Base-by-base conservation (phyloP, 2,888 invertebrate species). In the Steinernema carpocapsae region DNA sequence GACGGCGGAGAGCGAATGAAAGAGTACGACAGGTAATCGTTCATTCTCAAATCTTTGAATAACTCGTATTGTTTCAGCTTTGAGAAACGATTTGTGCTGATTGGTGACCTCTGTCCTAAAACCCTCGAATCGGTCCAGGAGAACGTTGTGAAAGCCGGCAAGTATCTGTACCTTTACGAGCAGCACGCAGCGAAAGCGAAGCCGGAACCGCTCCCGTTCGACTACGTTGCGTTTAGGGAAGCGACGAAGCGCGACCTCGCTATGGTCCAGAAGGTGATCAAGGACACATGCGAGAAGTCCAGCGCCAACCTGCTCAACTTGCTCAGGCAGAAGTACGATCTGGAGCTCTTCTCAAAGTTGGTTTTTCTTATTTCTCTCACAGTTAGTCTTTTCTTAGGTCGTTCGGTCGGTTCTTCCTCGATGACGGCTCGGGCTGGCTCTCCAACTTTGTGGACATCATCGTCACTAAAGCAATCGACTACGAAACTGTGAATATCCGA, bases 391-490 rank as follows among this genome's bases (percentile, higher is more conserved):
- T n/a, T n/a, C 26, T 22, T 26, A 56, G 56, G 26, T 22, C 56
- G 26, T 19, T 56, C 12, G 56, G 56, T 6, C 56, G 26, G 26
- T 56, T 56, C 56, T 56, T 56, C 56, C 56, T 56, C 12, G 56
- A 56, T 24, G 56, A 56, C 14, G 56, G 56, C 26, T 56, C 56
- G 2, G 56, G 17, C 56, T 56, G 56, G 56, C 26, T 56, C 6
- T 56, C 56, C n/a, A 56, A 56, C 17, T 56, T 56, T 56, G 22
- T 56, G 12, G 56, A 56, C 26, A 26, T 26, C 56, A 56, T 26
- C 6, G 56, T 56, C 4, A 19, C 26, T 6, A 56, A 56, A 26
- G 56, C 24, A 56, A 26, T 56, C 56, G 56, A 26, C 26, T 12
- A 56, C 22, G 26, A 56, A 56, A 12, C 26, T 6, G 19, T 19